Evolutionary conservation across 2,888 invertebrate genomes (phyloP), one percentile per base, ranked within the genome.

Genomic region (Bombylius discolor): DNA sequence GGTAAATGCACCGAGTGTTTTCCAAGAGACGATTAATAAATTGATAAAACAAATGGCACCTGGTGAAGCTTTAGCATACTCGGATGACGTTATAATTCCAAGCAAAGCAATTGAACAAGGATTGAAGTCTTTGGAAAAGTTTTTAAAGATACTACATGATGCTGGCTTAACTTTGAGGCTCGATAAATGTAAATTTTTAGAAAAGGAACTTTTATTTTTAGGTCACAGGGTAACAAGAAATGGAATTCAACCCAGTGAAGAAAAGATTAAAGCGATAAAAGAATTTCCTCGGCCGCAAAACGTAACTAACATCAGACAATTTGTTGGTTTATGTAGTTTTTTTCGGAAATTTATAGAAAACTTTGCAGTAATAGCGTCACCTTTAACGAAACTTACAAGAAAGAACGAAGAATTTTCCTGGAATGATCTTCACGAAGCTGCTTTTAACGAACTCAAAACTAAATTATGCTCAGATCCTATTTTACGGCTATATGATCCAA

Each of bases 401-500:
- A 60, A 61, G 48, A 12, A 55, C 1, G 57, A 23, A 5, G 32
- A 44, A 45, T 62, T 62, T 44, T 11, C 23, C 4, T 62, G 61
- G 60, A 13, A 52, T 7, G 12, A n/a, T 14, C 54, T 59, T 11
- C 57, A 56, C 9, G 49, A 60, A 5, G 23, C 23, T 3, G 56
- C 60, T 31, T 62, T 58, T 46, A n/a, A 52, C 4, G 9, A 46
- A 53, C 63, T 59, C 54, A 67, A 66, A 53, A 11, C 46, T 4
- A 57, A 49, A 8, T 48, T 70, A 5, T 51, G 58, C 0, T 50
- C 60, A 14, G 54, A 65, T 31, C 64, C 65, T 0, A 53, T 68
- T 0, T 47, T 71, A 6, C 59, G 63, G 0, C 55, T 68, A 6
- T 49, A 64, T 49, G 61, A 68, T 31, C 61, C 62, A 1, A 51